Base-by-base conservation (phyloP, 2,113 vertebrate genomes). In the Rhadina sibilatrix region DNA sequence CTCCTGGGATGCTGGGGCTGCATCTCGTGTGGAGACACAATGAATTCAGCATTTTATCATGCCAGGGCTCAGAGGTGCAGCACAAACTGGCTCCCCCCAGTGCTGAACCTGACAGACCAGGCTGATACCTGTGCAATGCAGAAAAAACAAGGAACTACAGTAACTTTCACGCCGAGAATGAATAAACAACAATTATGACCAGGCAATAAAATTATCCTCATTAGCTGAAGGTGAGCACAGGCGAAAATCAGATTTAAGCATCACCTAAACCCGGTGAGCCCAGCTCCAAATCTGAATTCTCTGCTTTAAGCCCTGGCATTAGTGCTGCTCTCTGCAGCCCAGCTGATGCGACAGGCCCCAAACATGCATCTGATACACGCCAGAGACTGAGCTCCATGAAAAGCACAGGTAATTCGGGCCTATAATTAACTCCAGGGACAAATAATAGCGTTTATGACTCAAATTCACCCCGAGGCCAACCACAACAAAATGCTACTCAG, bases 381-480 rank as follows among this genome's bases (percentile, higher is more conserved):
- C 87, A 90, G 80, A 59, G 68, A 53, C 76, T 38, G 42, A 94
- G 83, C 54, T 83, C 83, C 94, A 89, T 68, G 54, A 91, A 76
- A 54, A 92, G 87, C 60, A 25, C 65, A 91, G 81, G 94, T 89
- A 91, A 91, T 94, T 89, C 46, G 77, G 89, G 69, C 81, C 80
- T 95, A 83, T 96, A 96, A 96, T 96, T 97, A 96, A 94, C 93
- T 94, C 89, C 93, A 87, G 83, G 87, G 87, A 94, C 65, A 96
- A 91, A 92, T 96, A 95, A 92, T 79, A 94, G 49, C 33, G 0
- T 90, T 94, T 84, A 83, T 96, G 87, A 95, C 89, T 95, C 94
- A 94, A 91, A 87, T 71, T 87, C 61, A 84, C 89, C 93, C 93
- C 40, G 0, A 91, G 69, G 94, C 89, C 89, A 91, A 94, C 89